Conservation (phyloP, 2,888 invertebrate species). For the Teinopalpus imperialis region DNA sequence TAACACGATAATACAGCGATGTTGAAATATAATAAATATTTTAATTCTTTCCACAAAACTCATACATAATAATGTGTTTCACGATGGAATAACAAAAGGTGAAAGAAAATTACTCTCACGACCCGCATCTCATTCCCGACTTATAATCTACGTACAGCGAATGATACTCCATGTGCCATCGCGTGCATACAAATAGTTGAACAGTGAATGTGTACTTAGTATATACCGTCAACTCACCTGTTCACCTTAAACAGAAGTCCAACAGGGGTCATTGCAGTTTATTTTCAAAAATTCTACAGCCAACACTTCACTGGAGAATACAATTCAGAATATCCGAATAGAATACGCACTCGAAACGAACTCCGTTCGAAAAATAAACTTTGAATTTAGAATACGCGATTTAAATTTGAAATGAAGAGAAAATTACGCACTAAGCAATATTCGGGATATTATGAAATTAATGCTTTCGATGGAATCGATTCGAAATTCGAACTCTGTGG, state of each 20-base stretch:
- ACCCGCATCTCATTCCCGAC: slow-evolving; percentile 24
- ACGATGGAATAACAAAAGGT: slow-evolving; percentile 20
- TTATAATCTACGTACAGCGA: slow-evolving; percentile 6
- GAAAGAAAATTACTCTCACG: slow-evolving; percentile 22
- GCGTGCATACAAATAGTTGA: slow-evolving; percentile 22
- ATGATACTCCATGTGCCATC: slow-evolving; percentile 1
- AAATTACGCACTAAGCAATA: too few species aligned
- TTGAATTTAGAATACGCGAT: slow-evolving; percentile 4
- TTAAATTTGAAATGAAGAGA: slow-evolving; percentile 9
- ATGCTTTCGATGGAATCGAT: slow-evolving; percentile 34
- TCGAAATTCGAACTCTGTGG: slow-evolving; percentile 38
- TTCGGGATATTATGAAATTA: slow-evolving; percentile 6
- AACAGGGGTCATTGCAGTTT: slow-evolving; percentile 79
- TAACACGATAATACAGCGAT: too few species aligned
- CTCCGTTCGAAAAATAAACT: slow-evolving; percentile 8
- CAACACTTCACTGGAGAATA: slow-evolving; percentile 39
- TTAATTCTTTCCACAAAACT: slow-evolving; percentile 17
- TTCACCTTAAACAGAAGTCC: slow-evolving; percentile 83
- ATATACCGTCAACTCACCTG: slow-evolving; percentile 65
- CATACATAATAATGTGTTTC: slow-evolving; percentile 19
- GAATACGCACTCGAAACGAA: slow-evolving; percentile 23
- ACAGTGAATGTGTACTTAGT: slow-evolving; percentile 32
- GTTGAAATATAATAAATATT: slow-evolving; percentile 10
- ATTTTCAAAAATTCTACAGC: slow-evolving; percentile 32
- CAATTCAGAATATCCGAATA: neutral